Evolutionary conservation across 1,140 invertebrate genomes (phyloP), one percentile per base, ranked within the genome.

Genomic region (Atta colombica): DNA sequence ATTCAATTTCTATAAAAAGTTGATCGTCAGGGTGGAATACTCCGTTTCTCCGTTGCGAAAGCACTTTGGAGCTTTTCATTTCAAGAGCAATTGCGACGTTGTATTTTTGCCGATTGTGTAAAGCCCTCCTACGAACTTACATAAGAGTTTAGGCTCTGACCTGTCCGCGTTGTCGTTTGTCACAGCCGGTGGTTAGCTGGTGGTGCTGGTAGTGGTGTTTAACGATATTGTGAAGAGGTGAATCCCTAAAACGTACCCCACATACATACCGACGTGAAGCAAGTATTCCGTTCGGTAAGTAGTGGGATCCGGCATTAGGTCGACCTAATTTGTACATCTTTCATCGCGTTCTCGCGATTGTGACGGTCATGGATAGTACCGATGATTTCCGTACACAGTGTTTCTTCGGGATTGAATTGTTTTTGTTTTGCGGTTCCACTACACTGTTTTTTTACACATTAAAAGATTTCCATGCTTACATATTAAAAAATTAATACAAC

Each of bases 171-270:
- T 78, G 66, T 25, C 55, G 68, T 86, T 80, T 77, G 75, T 80
- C 71, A 80, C 55, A 72, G 3, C 71, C 39, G 55, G 1, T 12
- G 16, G 31, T 51, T 74, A 39, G 35, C 35, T 89, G 74, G 87
- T 88, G 89, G 45, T 72, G 75, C 74, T 81, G 68, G 65, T 72
- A 25, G 90, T 89, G 77, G 87, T 93, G 91, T 93, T 95, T 94
- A 94, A 95, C 93, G 93, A 94, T 94, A 93, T 94, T 94, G 93
- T 90, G 90, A 93, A 94, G 90, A 93, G 91, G 91, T 90, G 94
- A 95, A 95, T 94, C 94, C 94, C 94, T 95, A 95, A 94, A 94
- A 94, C 88, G 93, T 93, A 92, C 86, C 87, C 90, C 89, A 88
- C 90, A 89, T 92, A 93, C 90, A 92, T 93, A 90, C 91, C 90